Evolutionary conservation across 2,888 invertebrate species (phyloP).

Genomic region (Fragum fragum): DNA sequence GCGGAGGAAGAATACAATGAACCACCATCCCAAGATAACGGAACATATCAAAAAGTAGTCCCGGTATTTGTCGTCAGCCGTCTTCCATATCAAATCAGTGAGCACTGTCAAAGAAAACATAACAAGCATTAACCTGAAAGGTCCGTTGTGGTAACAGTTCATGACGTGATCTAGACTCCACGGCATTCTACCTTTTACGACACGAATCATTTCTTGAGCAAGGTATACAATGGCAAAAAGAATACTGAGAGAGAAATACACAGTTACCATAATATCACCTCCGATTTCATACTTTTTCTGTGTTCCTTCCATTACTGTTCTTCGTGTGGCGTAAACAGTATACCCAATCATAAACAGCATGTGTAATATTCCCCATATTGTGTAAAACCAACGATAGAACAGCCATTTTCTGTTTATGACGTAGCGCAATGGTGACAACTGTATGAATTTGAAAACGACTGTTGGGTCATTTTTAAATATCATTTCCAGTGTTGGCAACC

Average conservation of each 20-base stretch:
- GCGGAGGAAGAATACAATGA: slow-evolving; percentile 66
- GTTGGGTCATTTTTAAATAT: slow-evolving; percentile 56
- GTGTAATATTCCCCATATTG: slow-evolving; percentile 60
- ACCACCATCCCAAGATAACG: slow-evolving; percentile 69
- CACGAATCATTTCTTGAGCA: slow-evolving; percentile 48
- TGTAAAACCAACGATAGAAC: slow-evolving; percentile 55
- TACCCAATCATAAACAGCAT: slow-evolving; percentile 59
- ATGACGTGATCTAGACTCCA: slow-evolving; percentile 54
- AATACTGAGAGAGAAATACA: slow-evolving; percentile 41
- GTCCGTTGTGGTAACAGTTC: slow-evolving; percentile 68
- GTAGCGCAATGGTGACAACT: slow-evolving; percentile 61
- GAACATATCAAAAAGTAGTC: slow-evolving; percentile 58
- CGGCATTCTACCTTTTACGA: slow-evolving; percentile 53
- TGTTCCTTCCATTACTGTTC: slow-evolving; percentile 20
- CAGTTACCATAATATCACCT: slow-evolving; percentile 41
- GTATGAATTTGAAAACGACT: slow-evolving; percentile 59
- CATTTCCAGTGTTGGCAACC: slow-evolving; percentile 63
- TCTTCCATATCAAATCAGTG: slow-evolving; percentile 53
- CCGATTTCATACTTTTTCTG: slow-evolving; percentile 23
- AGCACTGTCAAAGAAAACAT: slow-evolving; percentile 53
- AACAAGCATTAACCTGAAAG: slow-evolving; percentile 54
- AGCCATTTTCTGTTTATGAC: slow-evolving; percentile 66
- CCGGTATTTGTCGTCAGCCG: slow-evolving; percentile 35
- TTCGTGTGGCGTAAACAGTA: slow-evolving; percentile 48
- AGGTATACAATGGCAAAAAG: slow-evolving; percentile 36